Evolutionary conservation across 1,140 invertebrate species (phyloP).

Genomic region (Cepaea nemoralis): DNA sequence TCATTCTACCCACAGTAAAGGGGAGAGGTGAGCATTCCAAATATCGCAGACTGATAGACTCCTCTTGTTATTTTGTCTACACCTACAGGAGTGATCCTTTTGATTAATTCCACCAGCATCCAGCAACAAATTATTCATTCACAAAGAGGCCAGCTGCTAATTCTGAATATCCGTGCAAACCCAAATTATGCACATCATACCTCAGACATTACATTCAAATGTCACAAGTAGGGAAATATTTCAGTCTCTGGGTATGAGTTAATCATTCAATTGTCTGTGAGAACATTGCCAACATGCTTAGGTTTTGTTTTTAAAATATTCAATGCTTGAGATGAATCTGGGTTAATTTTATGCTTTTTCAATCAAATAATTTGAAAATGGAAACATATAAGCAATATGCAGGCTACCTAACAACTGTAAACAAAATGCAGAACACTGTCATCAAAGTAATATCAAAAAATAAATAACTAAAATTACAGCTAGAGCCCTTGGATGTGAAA

Average conservation of each 20-base stretch:
- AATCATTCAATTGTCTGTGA: slow-evolving; percentile 9
- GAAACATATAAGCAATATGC: slow-evolving; percentile 32
- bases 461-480: not conserved
- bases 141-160: slow-evolving; percentile 10
- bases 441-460: slow-evolving; percentile 5
- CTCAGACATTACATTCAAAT: not conserved
- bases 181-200: slow-evolving; percentile 10
- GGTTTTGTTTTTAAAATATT: not conserved
- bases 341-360: slow-evolving; percentile 19
- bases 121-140: slow-evolving; percentile 20
- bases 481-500: no score
- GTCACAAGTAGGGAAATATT: not conserved
- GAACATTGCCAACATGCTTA: slow-evolving; percentile 2
- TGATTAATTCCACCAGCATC: slow-evolving; percentile 23
- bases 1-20: not conserved
- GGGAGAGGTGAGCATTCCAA: not conserved
- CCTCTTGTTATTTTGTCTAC: not conserved
- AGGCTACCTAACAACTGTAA: slow-evolving; percentile 27
- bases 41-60: not conserved
- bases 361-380: not conserved
- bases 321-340: slow-evolving; percentile 6
- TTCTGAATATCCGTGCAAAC: not conserved
- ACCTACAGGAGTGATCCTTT: slow-evolving; percentile 29
- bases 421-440: slow-evolving; percentile 30
- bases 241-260: not conserved